phyloP scores from a whole-genome alignment of 2,888 invertebrate genomes.

The Eristalis tenax region DNA sequence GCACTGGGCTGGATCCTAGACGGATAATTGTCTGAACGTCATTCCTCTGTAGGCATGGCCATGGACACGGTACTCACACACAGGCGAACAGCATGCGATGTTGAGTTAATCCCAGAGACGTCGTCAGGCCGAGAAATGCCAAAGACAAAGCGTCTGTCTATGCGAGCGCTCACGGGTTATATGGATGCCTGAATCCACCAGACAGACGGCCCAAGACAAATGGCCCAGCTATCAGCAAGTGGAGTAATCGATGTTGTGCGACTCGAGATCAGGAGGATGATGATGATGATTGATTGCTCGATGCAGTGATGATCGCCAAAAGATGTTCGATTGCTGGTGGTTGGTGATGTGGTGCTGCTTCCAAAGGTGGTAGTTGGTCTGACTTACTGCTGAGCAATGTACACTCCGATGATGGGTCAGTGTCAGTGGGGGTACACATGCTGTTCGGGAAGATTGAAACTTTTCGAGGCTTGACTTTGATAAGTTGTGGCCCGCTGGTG shows the following conservation, averaged over 20 bases:
- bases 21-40: constrained; percentile 62
- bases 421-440: constrained; percentile 60
- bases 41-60: constrained; percentile 36
- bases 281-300: constrained; percentile 77
- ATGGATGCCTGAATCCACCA: constrained; percentile 57
- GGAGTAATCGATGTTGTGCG: constrained; percentile 76
- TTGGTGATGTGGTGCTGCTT: constrained; percentile 24
- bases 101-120: constrained; percentile 53
- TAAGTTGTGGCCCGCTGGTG: constrained; percentile 70
- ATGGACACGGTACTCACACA: not conserved
- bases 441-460: constrained; percentile 51
- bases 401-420: constrained; percentile 67
- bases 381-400: constrained; percentile 63
- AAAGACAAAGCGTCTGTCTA: constrained; percentile 63
- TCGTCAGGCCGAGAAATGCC: constrained; percentile 50
- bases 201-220: constrained; percentile 73
- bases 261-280: constrained; percentile 72
- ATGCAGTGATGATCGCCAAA: constrained; percentile 68
- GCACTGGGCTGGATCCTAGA: constrained; percentile 47
- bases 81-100: constrained; percentile 5
- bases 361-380: constrained; percentile 65
- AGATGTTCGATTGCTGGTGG: constrained; percentile 64
- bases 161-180: constrained; percentile 61
- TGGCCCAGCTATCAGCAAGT: constrained; percentile 75
- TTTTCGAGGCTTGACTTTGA: constrained; percentile 68